These are phyloP conservation scores for Archivesica marissinica DNA, from an alignment of 1,140 invertebrate species.

Conservation along the genomic window DNA sequence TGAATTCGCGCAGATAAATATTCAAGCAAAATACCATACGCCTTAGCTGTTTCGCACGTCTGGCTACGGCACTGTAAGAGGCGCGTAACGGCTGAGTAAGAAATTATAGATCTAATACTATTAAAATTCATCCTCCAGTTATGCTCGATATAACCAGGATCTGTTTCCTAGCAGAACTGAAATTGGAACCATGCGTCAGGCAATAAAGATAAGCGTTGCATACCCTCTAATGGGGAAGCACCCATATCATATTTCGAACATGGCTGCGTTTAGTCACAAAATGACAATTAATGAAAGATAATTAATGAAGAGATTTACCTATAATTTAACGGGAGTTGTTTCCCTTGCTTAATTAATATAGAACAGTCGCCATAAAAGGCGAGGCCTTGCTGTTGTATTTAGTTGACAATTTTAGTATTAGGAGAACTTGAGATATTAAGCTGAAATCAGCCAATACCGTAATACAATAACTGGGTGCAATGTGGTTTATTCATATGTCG, in stretches of 20 bases:
- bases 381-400: not conserved
- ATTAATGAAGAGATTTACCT: not conserved
- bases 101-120: too few species aligned
- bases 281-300: not conserved
- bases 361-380: not conserved
- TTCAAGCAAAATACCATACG: too few species aligned
- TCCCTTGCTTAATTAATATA: not conserved
- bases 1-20: too few species aligned
- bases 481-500: not conserved
- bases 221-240: not conserved
- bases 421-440: not conserved
- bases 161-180: too few species aligned
- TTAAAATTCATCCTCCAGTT: too few species aligned
- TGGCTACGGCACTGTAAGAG: too few species aligned
- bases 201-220: not conserved
- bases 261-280: not conserved
- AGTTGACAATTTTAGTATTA: not conserved
- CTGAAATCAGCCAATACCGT: not conserved
- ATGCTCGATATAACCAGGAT: too few species aligned
- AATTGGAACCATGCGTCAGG: too few species aligned
- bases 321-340: not conserved
- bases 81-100: too few species aligned
- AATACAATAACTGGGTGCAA: not conserved
- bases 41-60: too few species aligned
- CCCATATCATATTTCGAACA: not conserved